These are phyloP conservation scores for Strix aluco DNA, from an alignment of 2,113 vertebrate genomes.

Conservation along the genomic window DNA sequence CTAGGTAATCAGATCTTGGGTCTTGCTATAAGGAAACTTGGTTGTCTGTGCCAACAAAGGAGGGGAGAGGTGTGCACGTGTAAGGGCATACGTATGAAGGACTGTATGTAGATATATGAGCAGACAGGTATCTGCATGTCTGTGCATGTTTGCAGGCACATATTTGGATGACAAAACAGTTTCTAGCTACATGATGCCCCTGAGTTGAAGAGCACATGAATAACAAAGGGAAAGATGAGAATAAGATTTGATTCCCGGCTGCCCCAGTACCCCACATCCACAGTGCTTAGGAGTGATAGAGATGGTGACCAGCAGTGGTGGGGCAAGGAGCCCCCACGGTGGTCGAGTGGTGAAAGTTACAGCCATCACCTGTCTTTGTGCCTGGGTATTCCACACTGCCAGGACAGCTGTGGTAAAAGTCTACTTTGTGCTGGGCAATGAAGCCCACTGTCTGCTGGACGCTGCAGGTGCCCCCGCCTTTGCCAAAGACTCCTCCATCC, in stretches of 20 bases:
- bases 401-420: slow-evolving; percentile 60
- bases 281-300: slow-evolving; percentile 44
- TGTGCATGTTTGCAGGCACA: not conserved
- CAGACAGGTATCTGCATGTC: not conserved
- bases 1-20: not conserved
- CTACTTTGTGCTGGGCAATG: slow-evolving; percentile 63
- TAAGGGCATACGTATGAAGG: not conserved
- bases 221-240: not conserved
- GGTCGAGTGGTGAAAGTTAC: slow-evolving; percentile 26
- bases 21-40: not conserved
- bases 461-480: slow-evolving; percentile 25
- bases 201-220: not conserved
- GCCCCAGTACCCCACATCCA: not conserved
- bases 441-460: slow-evolving; percentile 59
- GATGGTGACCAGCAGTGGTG: not conserved
- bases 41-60: not conserved
- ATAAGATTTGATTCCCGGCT: not conserved
- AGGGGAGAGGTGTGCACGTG: not conserved
- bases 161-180: not conserved
- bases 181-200: not conserved
- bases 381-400: slow-evolving; percentile 18
- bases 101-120: not conserved
- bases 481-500: slow-evolving; percentile 51
- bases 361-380: slow-evolving; percentile 29
- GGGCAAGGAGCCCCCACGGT: slow-evolving; percentile 18